Percentiles rank a stretch among this genome's conserved stretches.
Evolutionary conservation across 2,888 invertebrate species (phyloP).

Genomic region (Colostygia pectinataria): DNA sequence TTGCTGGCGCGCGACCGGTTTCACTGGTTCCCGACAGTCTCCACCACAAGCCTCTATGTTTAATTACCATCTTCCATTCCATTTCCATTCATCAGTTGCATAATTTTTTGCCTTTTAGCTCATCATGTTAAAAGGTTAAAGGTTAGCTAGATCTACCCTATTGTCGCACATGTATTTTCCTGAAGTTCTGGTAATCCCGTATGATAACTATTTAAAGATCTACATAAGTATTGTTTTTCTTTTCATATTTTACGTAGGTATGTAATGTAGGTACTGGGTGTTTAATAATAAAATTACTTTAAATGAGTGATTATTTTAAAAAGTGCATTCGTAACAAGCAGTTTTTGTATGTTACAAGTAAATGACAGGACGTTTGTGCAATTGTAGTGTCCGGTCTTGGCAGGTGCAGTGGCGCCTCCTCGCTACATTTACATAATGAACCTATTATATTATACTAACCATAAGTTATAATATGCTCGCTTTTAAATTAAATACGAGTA

Average conservation of each 20-base stretch:
- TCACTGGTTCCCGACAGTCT: slow-evolving; percentile 55
- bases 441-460: too few relatives aligned
- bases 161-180: slow-evolving; percentile 3
- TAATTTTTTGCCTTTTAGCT: too few relatives aligned
- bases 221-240: too few relatives aligned
- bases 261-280: too few relatives aligned
- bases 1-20: slow-evolving; percentile 57
- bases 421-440: too few relatives aligned
- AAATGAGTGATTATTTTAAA: too few relatives aligned
- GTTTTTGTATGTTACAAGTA: slow-evolving; percentile 6
- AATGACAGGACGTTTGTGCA: slow-evolving; percentile 35
- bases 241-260: too few relatives aligned
- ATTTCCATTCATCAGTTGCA: slow-evolving; percentile 40
- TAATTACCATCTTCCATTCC: slow-evolving; percentile 41
- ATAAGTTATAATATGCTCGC: too few relatives aligned
- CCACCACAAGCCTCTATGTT: slow-evolving; percentile 29
- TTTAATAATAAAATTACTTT: too few relatives aligned
- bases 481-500: too few relatives aligned
- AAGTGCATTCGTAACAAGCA: not conserved
- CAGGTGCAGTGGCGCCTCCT: slow-evolving; percentile 53
- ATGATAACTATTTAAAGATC: not conserved
- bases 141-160: too few relatives aligned
- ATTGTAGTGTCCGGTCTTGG: slow-evolving; percentile 33
- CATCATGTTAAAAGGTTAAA: too few relatives aligned
- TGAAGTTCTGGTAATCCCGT: slow-evolving; percentile 11